These are phyloP conservation scores for Synergus japonicus DNA, from an alignment of 2,888 invertebrate genomes.

Conservation along the genomic window DNA sequence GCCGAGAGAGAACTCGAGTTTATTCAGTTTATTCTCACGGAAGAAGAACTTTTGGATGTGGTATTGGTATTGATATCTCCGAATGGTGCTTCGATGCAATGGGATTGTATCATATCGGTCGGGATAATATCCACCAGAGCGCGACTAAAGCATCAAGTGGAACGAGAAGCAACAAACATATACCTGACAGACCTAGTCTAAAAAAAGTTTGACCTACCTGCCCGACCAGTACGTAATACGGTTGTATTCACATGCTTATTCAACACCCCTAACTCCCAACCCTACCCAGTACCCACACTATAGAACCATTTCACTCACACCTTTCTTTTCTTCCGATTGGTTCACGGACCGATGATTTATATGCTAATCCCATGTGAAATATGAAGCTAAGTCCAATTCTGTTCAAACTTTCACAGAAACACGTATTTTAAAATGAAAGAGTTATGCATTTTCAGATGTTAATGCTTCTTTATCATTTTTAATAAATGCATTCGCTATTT, in stretches of 20 bases:
- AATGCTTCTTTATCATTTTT: constrained; percentile 28
- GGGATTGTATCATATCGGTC: constrained; percentile 45
- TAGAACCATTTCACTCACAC: constrained; percentile 18
- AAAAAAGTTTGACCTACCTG: constrained; percentile 43
- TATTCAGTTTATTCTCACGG: constrained; percentile 6
- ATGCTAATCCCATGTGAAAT: constrained; percentile 59
- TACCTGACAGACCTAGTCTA: constrained; percentile 51
- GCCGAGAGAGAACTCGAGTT: constrained; percentile 49
- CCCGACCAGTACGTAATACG: constrained; percentile 46
- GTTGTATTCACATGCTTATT: constrained; percentile 30
- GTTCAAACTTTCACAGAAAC: constrained; percentile 58
- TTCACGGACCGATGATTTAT: constrained; percentile 64
- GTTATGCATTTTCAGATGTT: background rate
- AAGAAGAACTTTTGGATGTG: constrained; percentile 18
- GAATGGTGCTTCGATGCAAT: constrained; percentile 4
- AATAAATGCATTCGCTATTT: background rate
- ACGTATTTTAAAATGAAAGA: constrained; percentile 23
- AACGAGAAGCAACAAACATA: constrained; percentile 56
- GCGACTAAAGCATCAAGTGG: constrained; percentile 64
- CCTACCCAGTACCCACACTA: background rate
- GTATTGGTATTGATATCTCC: constrained; percentile 21
- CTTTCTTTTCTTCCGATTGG: constrained; percentile 22
- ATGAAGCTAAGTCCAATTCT: constrained; percentile 48
- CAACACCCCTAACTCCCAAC: constrained; percentile 15
- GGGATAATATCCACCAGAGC: constrained; percentile 65